Base-by-base conservation (phyloP, 2,113 vertebrate genomes). In the Xyliphius kryptos region DNA sequence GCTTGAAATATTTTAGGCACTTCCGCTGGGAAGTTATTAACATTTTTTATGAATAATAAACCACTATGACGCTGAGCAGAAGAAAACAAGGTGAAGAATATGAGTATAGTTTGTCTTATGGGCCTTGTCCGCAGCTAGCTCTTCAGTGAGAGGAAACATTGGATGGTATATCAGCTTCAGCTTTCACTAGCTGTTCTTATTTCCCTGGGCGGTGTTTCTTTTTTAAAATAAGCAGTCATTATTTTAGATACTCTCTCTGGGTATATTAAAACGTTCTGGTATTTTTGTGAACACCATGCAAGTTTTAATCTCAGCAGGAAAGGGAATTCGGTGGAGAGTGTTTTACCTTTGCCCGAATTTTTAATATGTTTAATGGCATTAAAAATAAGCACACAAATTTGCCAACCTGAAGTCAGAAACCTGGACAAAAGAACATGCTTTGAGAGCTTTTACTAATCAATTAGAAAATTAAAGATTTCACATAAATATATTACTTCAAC, bases 171-270 rank as follows among this genome's bases (percentile, higher is more conserved):
- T 66, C 55, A 26, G 26, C 14, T 49, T 32, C 44, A 37, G 47
- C 52, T 20, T 48, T 38, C 4, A 20, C 44, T 54, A 56, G 22
- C 62, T 64, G 51, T 19, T 56, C 46, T 56, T 40, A 37, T 65
- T 48, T 64, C 62, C 62, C 62, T 5, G 20, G 43, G 36, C 9
- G 37, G 41, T 52, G 14, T 61, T 52, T 43, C 9, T 40, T 54
- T 44, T 64, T 37, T 46, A 19, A 48, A 64, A 64, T 56, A 55
- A 56, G 22, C 41, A 20, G 7, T 47, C 57, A 63, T 53, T 32
- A 64, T 64, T 64, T 55, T 15, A 55, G 51, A 54, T 40, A 32
- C 10, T 21, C 61, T 55, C 61, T 47, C 41, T 47, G 61, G 51
- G 40, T 32, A 13, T 12, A 54, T 46, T 64, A 19, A 3, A 8